Conservation (phyloP, 2,888 invertebrate genomes). For the Caenorhabditis sp. region DNA sequence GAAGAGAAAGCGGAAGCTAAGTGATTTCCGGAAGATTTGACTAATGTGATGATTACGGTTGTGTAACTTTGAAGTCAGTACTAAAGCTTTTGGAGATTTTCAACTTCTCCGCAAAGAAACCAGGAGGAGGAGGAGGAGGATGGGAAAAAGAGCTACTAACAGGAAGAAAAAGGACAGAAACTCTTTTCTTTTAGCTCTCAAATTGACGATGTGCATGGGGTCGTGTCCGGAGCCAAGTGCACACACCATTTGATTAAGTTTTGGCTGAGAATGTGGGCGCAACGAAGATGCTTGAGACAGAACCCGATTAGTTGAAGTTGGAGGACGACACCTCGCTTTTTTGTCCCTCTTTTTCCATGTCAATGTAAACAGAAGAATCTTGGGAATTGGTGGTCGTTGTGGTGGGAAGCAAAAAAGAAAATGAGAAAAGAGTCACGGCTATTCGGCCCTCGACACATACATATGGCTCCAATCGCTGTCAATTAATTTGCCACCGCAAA, state of each 20-base stretch:
- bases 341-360: background rate
- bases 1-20: no score
- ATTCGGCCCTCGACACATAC: no score
- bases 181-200: background rate
- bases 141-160: background rate
- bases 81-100: no score
- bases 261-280: background rate
- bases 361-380: no score
- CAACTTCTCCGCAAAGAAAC: no score
- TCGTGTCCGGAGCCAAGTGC: no score
- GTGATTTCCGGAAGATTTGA: constrained; percentile 9
- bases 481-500: background rate
- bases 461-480: background rate
- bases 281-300: constrained; percentile 4
- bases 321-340: background rate
- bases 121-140: background rate
- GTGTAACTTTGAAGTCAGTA: no score
- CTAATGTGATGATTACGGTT: constrained; percentile 11
- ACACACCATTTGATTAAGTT: constrained; percentile 52
- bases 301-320: constrained; percentile 37
- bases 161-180: background rate
- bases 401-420: background rate
- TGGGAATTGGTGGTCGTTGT: no score
- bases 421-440: background rate
- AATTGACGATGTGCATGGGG: background rate